Evolutionary conservation across 64 coral and sea anemone genomes (phyloP).

Genomic region (Pachyseris speciosa): DNA sequence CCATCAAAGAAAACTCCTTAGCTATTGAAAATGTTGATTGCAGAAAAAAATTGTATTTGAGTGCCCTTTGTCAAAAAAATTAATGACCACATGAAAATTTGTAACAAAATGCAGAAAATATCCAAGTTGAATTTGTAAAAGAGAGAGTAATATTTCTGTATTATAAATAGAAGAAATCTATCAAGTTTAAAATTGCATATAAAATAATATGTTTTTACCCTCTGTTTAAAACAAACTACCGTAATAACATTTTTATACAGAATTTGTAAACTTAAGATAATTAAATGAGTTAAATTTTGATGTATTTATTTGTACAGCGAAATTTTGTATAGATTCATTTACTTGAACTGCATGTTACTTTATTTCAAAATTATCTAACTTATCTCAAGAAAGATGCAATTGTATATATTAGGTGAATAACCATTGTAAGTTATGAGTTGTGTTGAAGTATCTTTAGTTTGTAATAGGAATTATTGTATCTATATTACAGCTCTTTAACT

Average conservation of each 20-base stretch:
- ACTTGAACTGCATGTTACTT: not conserved
- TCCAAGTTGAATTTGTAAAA: slow-evolving; percentile 15
- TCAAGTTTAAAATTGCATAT: not conserved
- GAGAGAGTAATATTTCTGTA: not conserved
- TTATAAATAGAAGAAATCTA: not conserved
- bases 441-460: not conserved
- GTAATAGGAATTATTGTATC: not conserved
- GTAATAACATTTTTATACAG: not conserved
- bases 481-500: not conserved
- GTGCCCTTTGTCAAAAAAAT: not conserved
- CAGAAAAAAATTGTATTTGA: slow-evolving; percentile 2
- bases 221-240: slow-evolving; percentile 10
- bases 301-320: slow-evolving; percentile 37
- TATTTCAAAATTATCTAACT: too few relatives aligned
- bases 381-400: too few relatives aligned
- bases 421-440: not conserved
- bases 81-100: not conserved
- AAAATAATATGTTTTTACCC: slow-evolving; percentile 9
- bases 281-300: not conserved
- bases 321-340: not conserved
- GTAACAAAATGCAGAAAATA: not conserved
- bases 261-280: slow-evolving; percentile 14
- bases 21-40: not conserved
- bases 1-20: not conserved
- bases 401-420: not conserved